phyloP scores from a whole-genome alignment of 2,797 vertebrate genomes.

The Astyanax mexicanus region DNA sequence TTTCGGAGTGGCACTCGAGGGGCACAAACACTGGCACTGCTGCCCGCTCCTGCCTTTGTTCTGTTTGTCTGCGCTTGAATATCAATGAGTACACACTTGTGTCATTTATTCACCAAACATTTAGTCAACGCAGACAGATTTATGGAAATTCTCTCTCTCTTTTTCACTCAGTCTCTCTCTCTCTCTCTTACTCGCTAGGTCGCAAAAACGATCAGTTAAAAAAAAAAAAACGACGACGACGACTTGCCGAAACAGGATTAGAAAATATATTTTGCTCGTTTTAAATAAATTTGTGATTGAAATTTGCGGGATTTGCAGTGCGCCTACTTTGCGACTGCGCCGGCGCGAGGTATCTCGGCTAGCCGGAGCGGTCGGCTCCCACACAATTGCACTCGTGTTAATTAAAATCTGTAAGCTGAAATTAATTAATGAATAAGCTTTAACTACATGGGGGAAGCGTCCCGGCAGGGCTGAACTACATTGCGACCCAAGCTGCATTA shows the following conservation, averaged over 20 bases:
- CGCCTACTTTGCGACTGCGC: constrained; percentile 9
- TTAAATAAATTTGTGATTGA: constrained; percentile 39
- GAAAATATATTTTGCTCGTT: constrained; percentile 42
- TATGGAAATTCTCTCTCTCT: constrained; percentile 52
- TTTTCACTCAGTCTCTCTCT: too few relatives aligned
- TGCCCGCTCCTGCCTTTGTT: constrained; percentile 61
- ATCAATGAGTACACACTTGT: constrained; percentile 60
- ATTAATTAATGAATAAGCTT: constrained; percentile 15
- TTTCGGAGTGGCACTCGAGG: constrained; percentile 64
- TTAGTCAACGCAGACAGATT: constrained; percentile 58
- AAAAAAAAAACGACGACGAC: too few relatives aligned
- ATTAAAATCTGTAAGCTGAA: constrained; percentile 30
- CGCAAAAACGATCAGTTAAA: too few relatives aligned
- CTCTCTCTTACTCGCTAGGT: too few relatives aligned
- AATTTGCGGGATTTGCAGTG: constrained; percentile 16
- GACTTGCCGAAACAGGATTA: constrained; percentile 49
- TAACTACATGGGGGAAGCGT: not conserved
- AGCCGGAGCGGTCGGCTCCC: constrained; percentile 5
- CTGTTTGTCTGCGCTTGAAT: constrained; percentile 60
- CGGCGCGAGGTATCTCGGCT: constrained; percentile 1
- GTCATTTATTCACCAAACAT: constrained; percentile 63
- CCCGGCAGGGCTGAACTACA: constrained; percentile 17
- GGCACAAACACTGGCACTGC: constrained; percentile 64
- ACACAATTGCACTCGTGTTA: constrained; percentile 21
- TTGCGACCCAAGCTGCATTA: constrained; percentile 19